These are phyloP conservation scores for Bolinopsis microptera DNA, from an alignment of 37 sponge, comb jelly and placozoan genomes.

Conservation along the genomic window DNA sequence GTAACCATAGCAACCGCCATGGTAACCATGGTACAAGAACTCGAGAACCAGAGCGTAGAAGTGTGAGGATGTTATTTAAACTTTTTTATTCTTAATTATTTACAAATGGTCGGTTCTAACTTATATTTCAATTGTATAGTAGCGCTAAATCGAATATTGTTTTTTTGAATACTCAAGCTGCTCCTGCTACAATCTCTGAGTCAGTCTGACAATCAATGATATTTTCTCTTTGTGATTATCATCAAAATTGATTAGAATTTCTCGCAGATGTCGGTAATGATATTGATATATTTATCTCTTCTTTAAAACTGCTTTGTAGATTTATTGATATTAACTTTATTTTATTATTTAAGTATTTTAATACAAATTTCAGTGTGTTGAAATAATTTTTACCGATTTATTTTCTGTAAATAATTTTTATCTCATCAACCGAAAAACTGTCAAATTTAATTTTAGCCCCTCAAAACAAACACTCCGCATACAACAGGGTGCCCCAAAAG, in stretches of 20 bases:
- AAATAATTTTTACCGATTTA: constrained; percentile 47
- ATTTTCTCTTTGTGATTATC: not conserved
- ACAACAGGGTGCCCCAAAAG: no score
- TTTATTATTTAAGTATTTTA: constrained; percentile 32
- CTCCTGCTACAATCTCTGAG: no score
- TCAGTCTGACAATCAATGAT: no score
- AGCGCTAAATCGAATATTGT: no score
- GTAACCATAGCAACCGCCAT: no score
- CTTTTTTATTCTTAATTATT: not conserved
- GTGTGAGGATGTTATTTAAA: not conserved
- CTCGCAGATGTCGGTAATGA: not conserved
- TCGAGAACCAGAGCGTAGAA: not conserved
- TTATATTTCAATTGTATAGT: not conserved
- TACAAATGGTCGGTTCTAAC: not conserved
- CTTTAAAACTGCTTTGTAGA: not conserved
- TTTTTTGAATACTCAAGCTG: no score
- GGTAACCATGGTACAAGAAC: not conserved
- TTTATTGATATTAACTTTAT: constrained; percentile 1
- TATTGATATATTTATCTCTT: not conserved
- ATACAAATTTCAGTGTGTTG: constrained; percentile 41
- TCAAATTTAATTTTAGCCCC: not conserved
- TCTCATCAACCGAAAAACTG: not conserved
- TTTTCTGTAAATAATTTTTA: constrained; percentile 35
- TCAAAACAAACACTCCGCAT: no score
- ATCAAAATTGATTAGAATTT: not conserved